Percentiles rank a stretch among this genome's conserved stretches.
Evolutionary conservation across 2,797 vertebrate genomes (phyloP).

Genomic region (Austrolebias charrua): DNA sequence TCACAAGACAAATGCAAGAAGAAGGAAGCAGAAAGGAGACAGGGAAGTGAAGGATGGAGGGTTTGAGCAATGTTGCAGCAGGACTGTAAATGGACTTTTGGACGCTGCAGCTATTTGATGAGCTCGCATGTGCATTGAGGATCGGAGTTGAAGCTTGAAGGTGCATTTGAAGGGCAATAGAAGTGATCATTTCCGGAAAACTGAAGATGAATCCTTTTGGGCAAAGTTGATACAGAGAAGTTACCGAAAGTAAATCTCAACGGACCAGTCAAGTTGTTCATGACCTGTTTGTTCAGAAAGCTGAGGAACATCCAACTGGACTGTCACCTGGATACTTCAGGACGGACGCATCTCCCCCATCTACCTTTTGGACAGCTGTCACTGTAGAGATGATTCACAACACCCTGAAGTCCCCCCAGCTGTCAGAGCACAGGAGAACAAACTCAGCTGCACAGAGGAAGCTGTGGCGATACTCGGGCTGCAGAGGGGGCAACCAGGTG

Average conservation of each 20-base stretch:
- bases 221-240: conserved; percentile 20
- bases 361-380: conserved; percentile 8
- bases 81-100: conserved; percentile 12
- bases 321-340: conserved; percentile 17
- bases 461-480: conserved; percentile 74
- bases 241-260: conserved; percentile 13
- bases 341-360: neutral
- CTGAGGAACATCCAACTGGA: conserved; percentile 3
- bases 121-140: conserved; percentile 8
- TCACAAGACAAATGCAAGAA: conserved; percentile 5
- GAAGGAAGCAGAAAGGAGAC: conserved; percentile 5
- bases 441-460: conserved; percentile 63
- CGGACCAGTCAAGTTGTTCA: conserved; percentile 26
- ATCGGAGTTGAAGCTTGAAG: conserved; percentile 27
- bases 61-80: conserved; percentile 15
- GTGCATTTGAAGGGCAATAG: conserved; percentile 38
- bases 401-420: conserved; percentile 70
- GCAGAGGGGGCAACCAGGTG: conserved; percentile 48
- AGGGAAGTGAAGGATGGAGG: conserved; percentile 9
- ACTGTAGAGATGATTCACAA: conserved; percentile 71
- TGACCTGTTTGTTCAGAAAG: neutral
- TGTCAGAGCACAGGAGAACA: conserved; percentile 51
- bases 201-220: conserved; percentile 16
- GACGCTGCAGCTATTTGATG: conserved; percentile 18
- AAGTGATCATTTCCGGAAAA: conserved; percentile 23